A percentile compares a stretch with the other conserved stretches of the same genome.
phyloP scores from a whole-genome alignment of 2,113 vertebrate species.

The Corythoichthys haematopterus region DNA sequence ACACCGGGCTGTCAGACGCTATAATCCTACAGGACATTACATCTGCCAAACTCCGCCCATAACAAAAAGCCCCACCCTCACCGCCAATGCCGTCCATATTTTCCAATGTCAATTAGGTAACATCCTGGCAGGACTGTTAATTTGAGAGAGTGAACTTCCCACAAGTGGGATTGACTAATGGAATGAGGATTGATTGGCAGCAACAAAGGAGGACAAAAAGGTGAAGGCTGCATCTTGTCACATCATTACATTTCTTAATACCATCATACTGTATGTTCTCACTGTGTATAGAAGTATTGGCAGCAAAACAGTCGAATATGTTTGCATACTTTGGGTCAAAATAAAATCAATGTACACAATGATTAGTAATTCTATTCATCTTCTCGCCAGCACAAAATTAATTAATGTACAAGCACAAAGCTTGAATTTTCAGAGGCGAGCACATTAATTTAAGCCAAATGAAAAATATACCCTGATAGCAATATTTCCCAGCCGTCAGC shows the following conservation, averaged over 20 bases:
- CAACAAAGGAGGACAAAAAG: conserved; percentile 12
- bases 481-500: neutral
- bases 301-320: too few species aligned
- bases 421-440: neutral
- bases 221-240: conserved; percentile 8
- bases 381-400: neutral
- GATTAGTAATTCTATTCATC: neutral
- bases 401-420: neutral
- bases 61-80: neutral
- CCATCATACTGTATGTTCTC: too few species aligned
- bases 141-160: conserved; percentile 38
- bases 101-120: conserved; percentile 45
- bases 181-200: conserved; percentile 35
- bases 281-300: too few species aligned
- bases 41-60: conserved; percentile 19
- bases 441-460: neutral
- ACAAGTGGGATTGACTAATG: conserved; percentile 28
- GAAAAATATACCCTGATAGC: neutral
- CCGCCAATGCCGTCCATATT: conserved; percentile 20
- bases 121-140: conserved; percentile 27
- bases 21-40: conserved; percentile 45
- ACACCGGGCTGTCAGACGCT: conserved; percentile 1
- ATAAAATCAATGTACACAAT: neutral
- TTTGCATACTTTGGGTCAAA: neutral
- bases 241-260: neutral